phyloP scores from a whole-genome alignment of 2,113 vertebrate genomes.

The Lepidothrix coronata region DNA sequence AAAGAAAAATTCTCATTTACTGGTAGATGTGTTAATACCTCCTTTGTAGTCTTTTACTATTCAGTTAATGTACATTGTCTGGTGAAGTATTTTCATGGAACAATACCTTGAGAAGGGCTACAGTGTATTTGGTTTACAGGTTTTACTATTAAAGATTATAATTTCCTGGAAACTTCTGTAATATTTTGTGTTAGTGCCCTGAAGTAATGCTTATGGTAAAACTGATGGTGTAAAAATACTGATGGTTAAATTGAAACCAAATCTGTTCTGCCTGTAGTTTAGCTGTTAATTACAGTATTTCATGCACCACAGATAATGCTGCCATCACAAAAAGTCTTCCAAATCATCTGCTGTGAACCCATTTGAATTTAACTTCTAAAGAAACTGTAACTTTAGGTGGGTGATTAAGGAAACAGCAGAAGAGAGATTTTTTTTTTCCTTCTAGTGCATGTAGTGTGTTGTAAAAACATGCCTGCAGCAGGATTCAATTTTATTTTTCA shows the following conservation, averaged over 20 bases:
- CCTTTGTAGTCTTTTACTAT: neutral
- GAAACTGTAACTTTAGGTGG: neutral
- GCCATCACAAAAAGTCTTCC: neutral
- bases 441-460: neutral
- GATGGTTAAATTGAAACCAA: neutral
- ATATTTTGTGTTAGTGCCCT: neutral
- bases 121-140: neutral
- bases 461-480: neutral
- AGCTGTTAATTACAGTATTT: neutral
- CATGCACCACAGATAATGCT: neutral
- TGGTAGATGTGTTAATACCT: neutral
- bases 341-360: neutral
- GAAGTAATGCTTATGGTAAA: neutral
- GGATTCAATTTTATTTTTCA: neutral
- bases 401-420: neutral
- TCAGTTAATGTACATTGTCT: neutral
- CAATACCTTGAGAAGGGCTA: neutral
- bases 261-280: neutral
- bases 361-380: conserved; percentile 17
- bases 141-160: neutral
- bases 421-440: neutral
- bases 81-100: neutral
- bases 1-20: neutral
- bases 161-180: neutral
- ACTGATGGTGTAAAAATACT: neutral